phyloP scores from a whole-genome alignment of 2,888 invertebrate genomes.

The Tipula helvola region DNA sequence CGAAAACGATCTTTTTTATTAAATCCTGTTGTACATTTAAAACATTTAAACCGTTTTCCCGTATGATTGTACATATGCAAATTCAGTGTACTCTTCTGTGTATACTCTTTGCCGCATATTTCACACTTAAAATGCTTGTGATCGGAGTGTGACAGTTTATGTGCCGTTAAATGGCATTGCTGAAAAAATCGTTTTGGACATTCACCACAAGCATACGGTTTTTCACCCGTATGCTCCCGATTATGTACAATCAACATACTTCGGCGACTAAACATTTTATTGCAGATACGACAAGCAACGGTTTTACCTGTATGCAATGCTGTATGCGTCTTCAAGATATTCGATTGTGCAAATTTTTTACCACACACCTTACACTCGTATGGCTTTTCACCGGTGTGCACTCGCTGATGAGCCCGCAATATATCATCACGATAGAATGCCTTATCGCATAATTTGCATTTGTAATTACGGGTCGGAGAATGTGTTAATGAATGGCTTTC shows the following conservation, averaged over 20 bases:
- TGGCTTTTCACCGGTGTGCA: not conserved
- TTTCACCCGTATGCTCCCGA: constrained; percentile 11
- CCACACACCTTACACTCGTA: not conserved
- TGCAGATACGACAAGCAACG: constrained; percentile 12
- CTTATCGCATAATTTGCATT: not conserved
- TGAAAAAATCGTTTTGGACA: constrained; percentile 5
- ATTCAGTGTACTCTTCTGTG: constrained; percentile 17
- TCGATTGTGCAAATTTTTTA: not conserved
- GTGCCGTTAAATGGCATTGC: not conserved
- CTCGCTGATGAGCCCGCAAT: not conserved
- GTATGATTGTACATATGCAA: constrained; percentile 19
- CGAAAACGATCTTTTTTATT: constrained; percentile 16
- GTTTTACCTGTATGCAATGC: constrained; percentile 12
- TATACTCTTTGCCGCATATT: constrained; percentile 16
- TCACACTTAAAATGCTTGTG: constrained; percentile 4
- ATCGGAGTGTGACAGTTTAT: not conserved
- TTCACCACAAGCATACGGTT: not conserved
- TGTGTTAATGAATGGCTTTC: not conserved
- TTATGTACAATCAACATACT: constrained; percentile 13
- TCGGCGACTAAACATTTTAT: constrained; percentile 12
- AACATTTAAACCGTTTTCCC: constrained; percentile 17
- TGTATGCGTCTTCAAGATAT: not conserved
- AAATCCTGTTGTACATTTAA: constrained; percentile 15
- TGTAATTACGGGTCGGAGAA: not conserved
- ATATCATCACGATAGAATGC: not conserved